phyloP scores from a whole-genome alignment of 2,888 invertebrate genomes.

The Caradrina kadenii region DNA sequence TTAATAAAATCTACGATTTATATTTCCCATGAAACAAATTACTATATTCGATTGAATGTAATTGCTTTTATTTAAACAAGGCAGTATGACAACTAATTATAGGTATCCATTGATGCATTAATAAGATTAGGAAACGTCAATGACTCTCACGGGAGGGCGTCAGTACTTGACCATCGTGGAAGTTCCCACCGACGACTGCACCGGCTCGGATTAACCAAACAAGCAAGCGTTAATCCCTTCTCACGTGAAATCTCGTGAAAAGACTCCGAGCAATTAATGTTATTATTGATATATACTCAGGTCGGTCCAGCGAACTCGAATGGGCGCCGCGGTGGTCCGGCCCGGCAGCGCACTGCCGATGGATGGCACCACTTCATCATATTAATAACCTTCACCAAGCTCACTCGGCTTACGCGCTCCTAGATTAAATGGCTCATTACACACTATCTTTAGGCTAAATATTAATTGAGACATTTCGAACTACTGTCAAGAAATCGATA shows the following conservation, averaged over 20 bases:
- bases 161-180: constrained; percentile 70
- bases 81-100: constrained; percentile 33
- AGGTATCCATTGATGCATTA: constrained; percentile 42
- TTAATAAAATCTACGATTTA: constrained; percentile 30
- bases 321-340: constrained; percentile 78
- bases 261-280: constrained; percentile 81
- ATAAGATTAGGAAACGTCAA: constrained; percentile 59
- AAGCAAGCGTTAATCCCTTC: constrained; percentile 84
- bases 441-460: constrained; percentile 88
- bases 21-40: constrained; percentile 13
- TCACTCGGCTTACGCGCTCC: constrained; percentile 89
- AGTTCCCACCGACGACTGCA: constrained; percentile 77
- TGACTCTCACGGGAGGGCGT: constrained; percentile 65
- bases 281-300: constrained; percentile 74
- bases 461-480: constrained; percentile 89
- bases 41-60: constrained; percentile 21
- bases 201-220: constrained; percentile 83
- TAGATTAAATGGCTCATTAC: constrained; percentile 86
- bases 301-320: constrained; percentile 69
- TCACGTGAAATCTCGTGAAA: constrained; percentile 84
- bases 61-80: constrained; percentile 26
- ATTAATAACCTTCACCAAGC: constrained; percentile 85
- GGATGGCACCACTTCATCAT: constrained; percentile 85
- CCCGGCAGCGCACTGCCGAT: constrained; percentile 71
- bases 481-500: constrained; percentile 80